Evolutionary conservation across 2,797 vertebrate genomes (phyloP).

Genomic region (Limnodromus scolopaceus): DNA sequence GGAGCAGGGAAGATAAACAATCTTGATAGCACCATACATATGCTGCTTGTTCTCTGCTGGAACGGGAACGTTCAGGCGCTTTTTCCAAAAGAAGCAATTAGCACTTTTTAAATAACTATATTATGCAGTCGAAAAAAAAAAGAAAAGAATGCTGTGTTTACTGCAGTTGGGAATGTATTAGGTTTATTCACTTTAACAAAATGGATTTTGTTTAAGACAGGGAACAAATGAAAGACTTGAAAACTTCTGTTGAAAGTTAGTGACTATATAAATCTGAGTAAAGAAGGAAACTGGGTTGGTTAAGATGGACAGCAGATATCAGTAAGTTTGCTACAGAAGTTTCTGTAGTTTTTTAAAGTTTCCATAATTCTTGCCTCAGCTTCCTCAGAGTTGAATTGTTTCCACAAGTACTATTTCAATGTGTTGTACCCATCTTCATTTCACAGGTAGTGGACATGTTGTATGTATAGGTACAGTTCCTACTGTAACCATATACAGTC

Average conservation of each 20-base stretch:
- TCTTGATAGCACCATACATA: background rate
- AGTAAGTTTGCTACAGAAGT: background rate
- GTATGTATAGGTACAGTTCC: fast-evolving
- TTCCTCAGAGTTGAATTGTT: background rate
- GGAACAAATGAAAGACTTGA: background rate
- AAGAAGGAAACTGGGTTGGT: background rate
- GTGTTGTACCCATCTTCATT: background rate
- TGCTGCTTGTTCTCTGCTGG: background rate
- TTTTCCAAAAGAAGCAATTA: slow-evolving; percentile 47
- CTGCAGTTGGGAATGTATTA: background rate
- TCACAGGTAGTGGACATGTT: background rate
- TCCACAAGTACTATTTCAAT: background rate
- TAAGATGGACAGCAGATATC: background rate
- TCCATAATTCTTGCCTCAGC: background rate
- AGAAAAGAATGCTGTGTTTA: background rate
- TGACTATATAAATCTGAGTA: fast-evolving
- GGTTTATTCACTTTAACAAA: background rate
- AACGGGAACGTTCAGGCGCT: background rate
- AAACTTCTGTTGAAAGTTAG: background rate
- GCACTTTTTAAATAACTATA: slow-evolving; percentile 1
- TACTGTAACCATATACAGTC: no score
- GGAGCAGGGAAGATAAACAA: slow-evolving; percentile 22
- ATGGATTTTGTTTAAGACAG: background rate
- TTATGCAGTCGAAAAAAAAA: background rate
- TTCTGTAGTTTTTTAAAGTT: background rate